Evolutionary conservation across 2,113 vertebrate species (phyloP), one percentile per base, ranked within the genome.

Genomic region (Cyphomyrus discorhynchus): DNA sequence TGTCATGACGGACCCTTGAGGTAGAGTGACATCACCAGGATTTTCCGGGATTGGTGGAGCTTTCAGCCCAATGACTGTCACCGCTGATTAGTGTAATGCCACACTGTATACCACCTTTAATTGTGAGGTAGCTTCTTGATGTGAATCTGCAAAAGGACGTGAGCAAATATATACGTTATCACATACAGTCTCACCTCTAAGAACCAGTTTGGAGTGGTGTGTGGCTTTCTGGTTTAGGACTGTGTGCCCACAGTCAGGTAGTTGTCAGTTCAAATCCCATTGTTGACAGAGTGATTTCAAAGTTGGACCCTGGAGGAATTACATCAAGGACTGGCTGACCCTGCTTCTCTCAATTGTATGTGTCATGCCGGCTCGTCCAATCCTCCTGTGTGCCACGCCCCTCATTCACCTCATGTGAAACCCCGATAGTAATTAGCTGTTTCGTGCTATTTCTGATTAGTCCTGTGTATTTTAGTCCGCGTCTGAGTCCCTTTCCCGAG

Each of bases 61-160:
- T 42, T 19, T 35, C 24, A 2, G n/a, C 15, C 7, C 49, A n/a
- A 11, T 21, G 0, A 11, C 21, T 52, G n/a, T 11, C 11, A 9
- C 85, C 4, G 39, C 85, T 15, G n/a, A 47, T 27, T 19, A 8
- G 27, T 3, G 24, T 52, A 2, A 4, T 24, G 31, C n/a, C 49
- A 3, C 31, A 13, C 9, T 62, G 89, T 89, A 24, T 31, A 19
- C n/a, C 84, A 19, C 88, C 90, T 86, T 91, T 66, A 70, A 53
- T 90, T 52, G 58, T 24, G 47, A 84, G 66, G 98, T 96, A 97
- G 90, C 94, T 97, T 98, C 96, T 99, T 99, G 95, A 99, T 98
- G 93, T 99, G 98, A 92, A 99, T 97, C 98, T 99, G 24, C 92
- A 91, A 94, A 94, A 93, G 95, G 88, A 53, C 24, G 50, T 35